These are phyloP conservation scores for Microctonus brassicae DNA, from an alignment of 2,888 invertebrate species.

Conservation along the genomic window DNA sequence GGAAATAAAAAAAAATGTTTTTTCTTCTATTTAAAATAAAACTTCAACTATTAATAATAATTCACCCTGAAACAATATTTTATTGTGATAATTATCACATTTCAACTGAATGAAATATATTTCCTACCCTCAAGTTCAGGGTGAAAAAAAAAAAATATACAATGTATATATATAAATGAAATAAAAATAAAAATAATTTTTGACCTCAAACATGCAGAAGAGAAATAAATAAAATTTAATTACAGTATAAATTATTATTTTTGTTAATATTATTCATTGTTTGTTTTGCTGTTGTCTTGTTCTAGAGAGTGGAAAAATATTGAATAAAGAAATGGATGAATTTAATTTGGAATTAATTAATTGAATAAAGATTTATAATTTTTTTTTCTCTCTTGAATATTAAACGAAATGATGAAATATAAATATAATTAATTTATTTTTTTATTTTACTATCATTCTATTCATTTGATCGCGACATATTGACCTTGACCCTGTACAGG, in stretches of 20 bases:
- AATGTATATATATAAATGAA: background rate
- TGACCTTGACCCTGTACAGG: slow-evolving; percentile 51
- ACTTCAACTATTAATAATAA: no score
- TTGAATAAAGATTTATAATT: no score
- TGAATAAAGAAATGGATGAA: no score
- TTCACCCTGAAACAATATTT: no score
- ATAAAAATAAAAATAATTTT: background rate
- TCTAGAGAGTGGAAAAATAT: no score
- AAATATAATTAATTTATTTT: background rate
- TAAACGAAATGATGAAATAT: no score
- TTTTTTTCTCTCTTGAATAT: no score
- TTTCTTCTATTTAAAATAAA: no score
- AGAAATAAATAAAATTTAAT: slow-evolving; percentile 3
- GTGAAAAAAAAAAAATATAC: slow-evolving; percentile 25
- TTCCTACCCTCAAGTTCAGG: background rate
- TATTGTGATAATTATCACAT: no score
- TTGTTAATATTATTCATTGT: background rate
- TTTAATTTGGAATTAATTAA: no score
- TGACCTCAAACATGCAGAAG: background rate
- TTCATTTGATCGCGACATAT: slow-evolving; percentile 44
- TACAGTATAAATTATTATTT: background rate
- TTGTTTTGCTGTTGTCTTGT: no score
- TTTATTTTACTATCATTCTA: background rate
- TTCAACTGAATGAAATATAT: background rate
- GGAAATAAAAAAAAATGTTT: background rate